Conservation (phyloP, 2,113 vertebrate species). For the Daboia siamensis region DNA sequence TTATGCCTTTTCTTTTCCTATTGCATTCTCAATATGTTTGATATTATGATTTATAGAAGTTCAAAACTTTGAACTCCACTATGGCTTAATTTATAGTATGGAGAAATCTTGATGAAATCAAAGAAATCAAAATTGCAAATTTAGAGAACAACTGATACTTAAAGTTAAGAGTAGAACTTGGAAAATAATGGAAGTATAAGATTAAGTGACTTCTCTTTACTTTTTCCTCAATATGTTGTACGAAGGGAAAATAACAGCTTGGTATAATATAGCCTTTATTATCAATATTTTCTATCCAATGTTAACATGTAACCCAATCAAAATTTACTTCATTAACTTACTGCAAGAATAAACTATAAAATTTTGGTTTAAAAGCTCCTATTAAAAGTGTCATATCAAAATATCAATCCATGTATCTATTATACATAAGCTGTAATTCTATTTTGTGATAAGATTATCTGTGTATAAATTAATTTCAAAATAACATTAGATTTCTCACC, state of each 20-base stretch:
- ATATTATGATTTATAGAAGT: neutral
- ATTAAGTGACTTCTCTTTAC: neutral
- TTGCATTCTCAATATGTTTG: neutral
- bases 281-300: neutral
- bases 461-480: slow-evolving; percentile 7
- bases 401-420: neutral
- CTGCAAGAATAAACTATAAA: neutral
- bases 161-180: neutral
- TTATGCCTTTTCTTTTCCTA: neutral
- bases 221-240: neutral
- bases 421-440: neutral
- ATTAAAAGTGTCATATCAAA: neutral
- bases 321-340: neutral
- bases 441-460: neutral
- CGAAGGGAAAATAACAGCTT: neutral
- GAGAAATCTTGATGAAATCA: neutral
- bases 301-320: neutral
- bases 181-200: neutral
- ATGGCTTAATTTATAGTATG: neutral
- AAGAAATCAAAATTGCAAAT: neutral
- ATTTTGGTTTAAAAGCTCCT: neutral
- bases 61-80: neutral
- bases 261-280: neutral
- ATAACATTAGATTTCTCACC: slow-evolving; percentile 71
- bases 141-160: neutral